Evolutionary conservation across 1,140 invertebrate genomes (phyloP).

Genomic region (Harpegnathos saltator): DNA sequence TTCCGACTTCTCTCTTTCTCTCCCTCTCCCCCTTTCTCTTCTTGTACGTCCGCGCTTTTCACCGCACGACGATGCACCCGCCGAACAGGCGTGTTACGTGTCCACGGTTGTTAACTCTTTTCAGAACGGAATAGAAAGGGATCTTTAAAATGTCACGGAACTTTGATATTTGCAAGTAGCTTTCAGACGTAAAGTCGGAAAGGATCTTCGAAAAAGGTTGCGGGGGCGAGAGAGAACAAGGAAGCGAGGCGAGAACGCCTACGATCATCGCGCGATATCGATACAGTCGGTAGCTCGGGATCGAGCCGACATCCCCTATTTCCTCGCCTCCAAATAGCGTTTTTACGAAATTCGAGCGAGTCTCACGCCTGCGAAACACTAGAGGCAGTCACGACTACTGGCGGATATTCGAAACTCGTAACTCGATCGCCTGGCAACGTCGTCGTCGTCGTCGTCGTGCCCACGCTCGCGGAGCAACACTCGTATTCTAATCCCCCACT

Average conservation of each 20-base stretch:
- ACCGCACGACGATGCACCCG: neutral
- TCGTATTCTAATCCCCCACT: constrained; percentile 19
- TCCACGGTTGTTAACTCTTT: constrained; percentile 48
- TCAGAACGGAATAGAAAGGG: constrained; percentile 35
- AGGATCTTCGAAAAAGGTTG: too few species aligned
- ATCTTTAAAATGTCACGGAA: constrained; percentile 19
- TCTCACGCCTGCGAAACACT: constrained; percentile 58
- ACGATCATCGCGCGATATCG: neutral
- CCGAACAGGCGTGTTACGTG: neutral
- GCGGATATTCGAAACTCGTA: constrained; percentile 74
- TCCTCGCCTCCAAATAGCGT: constrained; percentile 57
- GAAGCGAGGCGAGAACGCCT: neutral
- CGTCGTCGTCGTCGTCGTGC: constrained; percentile 46
- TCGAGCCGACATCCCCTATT: neutral
- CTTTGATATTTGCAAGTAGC: constrained; percentile 19
- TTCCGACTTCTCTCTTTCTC: constrained; percentile 14
- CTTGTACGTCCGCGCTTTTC: constrained; percentile 2
- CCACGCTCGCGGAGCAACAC: constrained; percentile 44
- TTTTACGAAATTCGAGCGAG: constrained; percentile 69
- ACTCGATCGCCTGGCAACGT: constrained; percentile 68
- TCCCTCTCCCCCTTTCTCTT: too few species aligned
- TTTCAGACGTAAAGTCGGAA: too few species aligned
- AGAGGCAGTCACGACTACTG: constrained; percentile 68
- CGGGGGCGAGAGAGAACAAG: neutral
- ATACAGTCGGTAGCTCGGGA: neutral